Evolutionary conservation across 2,888 invertebrate genomes (phyloP).

Genomic region (Lycocerus yunnanus): DNA sequence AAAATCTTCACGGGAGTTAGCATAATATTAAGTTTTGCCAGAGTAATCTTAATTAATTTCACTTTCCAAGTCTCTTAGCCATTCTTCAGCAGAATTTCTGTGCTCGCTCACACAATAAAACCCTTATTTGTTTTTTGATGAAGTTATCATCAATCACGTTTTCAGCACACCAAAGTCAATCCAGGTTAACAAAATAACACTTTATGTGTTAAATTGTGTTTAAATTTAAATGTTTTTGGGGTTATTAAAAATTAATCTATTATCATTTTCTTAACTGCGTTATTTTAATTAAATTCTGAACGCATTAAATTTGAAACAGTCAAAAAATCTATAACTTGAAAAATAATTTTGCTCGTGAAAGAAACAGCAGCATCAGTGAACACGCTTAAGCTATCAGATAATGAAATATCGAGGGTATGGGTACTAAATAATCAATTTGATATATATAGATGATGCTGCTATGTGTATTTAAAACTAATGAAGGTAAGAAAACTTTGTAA

Average conservation of each 20-base stretch:
- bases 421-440: not conserved
- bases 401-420: slow-evolving; percentile 3
- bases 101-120: not conserved
- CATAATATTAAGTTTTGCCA: not conserved
- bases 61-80: not conserved
- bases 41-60: not conserved
- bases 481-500: not conserved
- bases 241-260: not conserved
- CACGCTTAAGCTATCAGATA: slow-evolving; percentile 12
- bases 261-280: not conserved
- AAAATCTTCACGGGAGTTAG: not conserved
- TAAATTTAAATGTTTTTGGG: not conserved
- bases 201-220: not conserved
- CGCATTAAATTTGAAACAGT: not conserved
- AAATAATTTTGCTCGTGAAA: not conserved
- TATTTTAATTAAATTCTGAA: not conserved
- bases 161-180: not conserved
- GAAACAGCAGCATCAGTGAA: slow-evolving; percentile 2
- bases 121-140: not conserved
- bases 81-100: not conserved
- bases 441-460: not conserved
- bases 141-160: not conserved
- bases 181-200: not conserved
- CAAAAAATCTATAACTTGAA: not conserved
- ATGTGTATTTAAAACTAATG: not conserved